Conservation (phyloP, 2,113 vertebrate species). For the Mesocricetus auratus region DNA sequence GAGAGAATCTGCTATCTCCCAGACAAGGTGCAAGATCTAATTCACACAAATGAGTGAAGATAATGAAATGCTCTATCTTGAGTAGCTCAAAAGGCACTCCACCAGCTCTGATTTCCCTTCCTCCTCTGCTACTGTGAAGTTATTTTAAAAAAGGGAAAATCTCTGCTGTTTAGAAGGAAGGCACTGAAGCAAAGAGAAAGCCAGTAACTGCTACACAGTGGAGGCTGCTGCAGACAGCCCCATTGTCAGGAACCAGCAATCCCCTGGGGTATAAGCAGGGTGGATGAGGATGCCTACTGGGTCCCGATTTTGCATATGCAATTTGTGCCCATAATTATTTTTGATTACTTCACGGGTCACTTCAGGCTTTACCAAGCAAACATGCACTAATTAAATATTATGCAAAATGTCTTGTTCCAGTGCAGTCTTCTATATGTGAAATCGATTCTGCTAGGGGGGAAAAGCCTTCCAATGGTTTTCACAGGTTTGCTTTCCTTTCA, state of each 20-base stretch:
- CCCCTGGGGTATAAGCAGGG: not conserved
- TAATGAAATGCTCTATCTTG: not conserved
- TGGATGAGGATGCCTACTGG: not conserved
- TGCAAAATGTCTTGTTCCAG: constrained; percentile 55
- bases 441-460: not conserved
- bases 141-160: not conserved
- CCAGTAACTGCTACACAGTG: not conserved
- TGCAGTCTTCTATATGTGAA: not conserved
- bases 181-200: constrained; percentile 54
- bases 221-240: not conserved
- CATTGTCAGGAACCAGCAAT: not conserved
- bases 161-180: constrained; percentile 45
- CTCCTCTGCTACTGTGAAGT: not conserved
- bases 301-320: constrained; percentile 24
- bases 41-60: not conserved
- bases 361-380: constrained; percentile 57
- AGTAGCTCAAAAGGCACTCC: not conserved
- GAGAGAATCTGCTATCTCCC: not conserved
- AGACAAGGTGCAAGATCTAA: not conserved
- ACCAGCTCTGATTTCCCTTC: not conserved
- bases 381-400: constrained; percentile 71
- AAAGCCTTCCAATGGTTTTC: not conserved
- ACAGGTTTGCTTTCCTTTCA: not conserved
- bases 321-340: constrained; percentile 63
- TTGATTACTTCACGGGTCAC: constrained; percentile 68